Evolutionary conservation across 1,140 invertebrate genomes (phyloP).

Genomic region (Cotesia typhae): DNA sequence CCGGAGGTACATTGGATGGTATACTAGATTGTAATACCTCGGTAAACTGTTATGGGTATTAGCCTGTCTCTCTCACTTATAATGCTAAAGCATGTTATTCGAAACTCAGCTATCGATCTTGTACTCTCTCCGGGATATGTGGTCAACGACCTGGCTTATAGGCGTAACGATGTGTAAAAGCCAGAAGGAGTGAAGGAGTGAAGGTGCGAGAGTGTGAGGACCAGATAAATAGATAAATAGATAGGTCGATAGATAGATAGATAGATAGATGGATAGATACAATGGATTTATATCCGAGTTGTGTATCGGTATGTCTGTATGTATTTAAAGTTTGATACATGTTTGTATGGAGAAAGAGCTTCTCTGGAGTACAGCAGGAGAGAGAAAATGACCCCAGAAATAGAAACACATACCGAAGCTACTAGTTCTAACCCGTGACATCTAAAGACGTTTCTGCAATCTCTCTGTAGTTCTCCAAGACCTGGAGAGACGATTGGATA

Average conservation of each 20-base stretch:
- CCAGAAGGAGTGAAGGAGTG: background rate
- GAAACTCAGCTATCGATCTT: slow-evolving; percentile 14
- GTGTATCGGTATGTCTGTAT: background rate
- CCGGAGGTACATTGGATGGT: no score
- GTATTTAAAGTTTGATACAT: background rate
- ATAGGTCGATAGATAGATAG: background rate
- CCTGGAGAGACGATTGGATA: slow-evolving; percentile 27
- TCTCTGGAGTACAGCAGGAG: background rate
- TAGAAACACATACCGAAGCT: background rate
- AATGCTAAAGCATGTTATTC: background rate
- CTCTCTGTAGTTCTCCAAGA: background rate
- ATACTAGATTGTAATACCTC: no score
- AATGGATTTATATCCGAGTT: no score
- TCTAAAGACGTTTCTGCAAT: slow-evolving; percentile 22
- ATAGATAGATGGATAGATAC: background rate
- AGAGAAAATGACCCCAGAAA: background rate
- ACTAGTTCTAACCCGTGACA: background rate
- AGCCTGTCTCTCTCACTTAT: background rate
- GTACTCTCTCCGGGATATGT: background rate
- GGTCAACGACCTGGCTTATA: slow-evolving; percentile 29
- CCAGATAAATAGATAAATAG: background rate
- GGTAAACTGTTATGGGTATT: slow-evolving; percentile 5
- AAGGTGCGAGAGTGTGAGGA: background rate
- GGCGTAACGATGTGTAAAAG: slow-evolving; percentile 26
- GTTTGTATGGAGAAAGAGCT: background rate